Percentiles rank a stretch among this genome's conserved stretches.
Conservation (phyloP, 2,797 vertebrate genomes). For the Lutjanus argentimaculatus region DNA sequence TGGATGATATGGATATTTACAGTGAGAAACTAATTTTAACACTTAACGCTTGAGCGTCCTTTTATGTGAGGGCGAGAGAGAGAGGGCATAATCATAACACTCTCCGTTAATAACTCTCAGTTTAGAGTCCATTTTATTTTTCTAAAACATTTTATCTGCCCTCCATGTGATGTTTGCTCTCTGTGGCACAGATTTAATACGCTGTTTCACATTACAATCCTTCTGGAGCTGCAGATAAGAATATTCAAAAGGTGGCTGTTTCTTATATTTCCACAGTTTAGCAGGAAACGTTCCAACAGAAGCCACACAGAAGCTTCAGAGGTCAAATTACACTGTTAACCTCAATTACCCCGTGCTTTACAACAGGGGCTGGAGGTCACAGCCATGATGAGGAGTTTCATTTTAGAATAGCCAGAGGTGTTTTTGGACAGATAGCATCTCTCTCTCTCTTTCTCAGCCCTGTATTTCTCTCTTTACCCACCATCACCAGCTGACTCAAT, state of each 20-base stretch:
- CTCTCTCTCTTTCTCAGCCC: constrained; percentile 22
- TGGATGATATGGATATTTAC: constrained; percentile 37
- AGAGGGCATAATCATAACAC: constrained; percentile 15
- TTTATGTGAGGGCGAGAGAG: constrained; percentile 27
- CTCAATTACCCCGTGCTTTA: constrained; percentile 76
- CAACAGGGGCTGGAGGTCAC: constrained; percentile 61
- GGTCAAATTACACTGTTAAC: constrained; percentile 76
- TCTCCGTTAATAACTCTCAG: constrained; percentile 13
- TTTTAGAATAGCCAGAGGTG: constrained; percentile 63
- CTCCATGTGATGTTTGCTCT: constrained; percentile 40
- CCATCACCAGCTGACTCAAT: constrained; percentile 10
- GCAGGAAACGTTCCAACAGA: constrained; percentile 33
- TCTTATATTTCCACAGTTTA: constrained; percentile 52
- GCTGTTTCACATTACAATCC: constrained; percentile 48
- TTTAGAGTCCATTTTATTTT: constrained; percentile 39
- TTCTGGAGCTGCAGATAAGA: constrained; percentile 68
- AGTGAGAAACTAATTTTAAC: constrained; percentile 31
- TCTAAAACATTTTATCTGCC: constrained; percentile 30
- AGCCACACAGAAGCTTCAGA: constrained; percentile 39
- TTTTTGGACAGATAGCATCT: constrained; percentile 58
- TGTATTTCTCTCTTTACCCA: neutral
- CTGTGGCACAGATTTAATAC: constrained; percentile 36
- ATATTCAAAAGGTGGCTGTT: constrained; percentile 59
- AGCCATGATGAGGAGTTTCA: constrained; percentile 58
- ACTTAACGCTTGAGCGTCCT: constrained; percentile 6